These are phyloP conservation scores for Pygoscelis antarcticus DNA, from an alignment of 2,113 vertebrate genomes.

Conservation along the genomic window DNA sequence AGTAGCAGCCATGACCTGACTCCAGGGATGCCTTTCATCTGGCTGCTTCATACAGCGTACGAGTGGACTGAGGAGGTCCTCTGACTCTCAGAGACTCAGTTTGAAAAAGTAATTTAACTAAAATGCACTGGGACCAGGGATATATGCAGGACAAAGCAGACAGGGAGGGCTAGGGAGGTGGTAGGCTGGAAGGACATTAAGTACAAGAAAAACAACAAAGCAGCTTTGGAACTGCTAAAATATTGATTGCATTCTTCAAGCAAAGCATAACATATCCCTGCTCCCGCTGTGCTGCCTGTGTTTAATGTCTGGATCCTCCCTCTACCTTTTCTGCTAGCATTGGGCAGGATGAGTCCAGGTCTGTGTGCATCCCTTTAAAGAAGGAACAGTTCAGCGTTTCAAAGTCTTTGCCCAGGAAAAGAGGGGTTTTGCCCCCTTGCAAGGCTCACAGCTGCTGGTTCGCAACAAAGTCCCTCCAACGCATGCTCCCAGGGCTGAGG, in stretches of 20 bases:
- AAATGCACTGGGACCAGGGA: neutral
- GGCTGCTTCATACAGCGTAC: accelerated
- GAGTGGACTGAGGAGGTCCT: neutral
- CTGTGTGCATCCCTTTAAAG: neutral
- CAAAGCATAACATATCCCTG: neutral
- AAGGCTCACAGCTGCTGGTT: neutral
- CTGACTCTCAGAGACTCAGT: neutral
- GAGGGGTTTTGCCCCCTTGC: neutral
- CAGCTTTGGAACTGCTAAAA: neutral
- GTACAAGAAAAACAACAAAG: neutral
- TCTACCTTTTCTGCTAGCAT: neutral
- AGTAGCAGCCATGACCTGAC: neutral
- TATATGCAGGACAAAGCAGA: neutral
- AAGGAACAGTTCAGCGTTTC: neutral
- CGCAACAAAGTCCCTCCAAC: accelerated
- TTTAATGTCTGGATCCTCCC: neutral
- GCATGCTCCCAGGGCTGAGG: neutral
- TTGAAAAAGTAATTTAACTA: neutral
- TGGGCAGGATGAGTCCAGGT: neutral
- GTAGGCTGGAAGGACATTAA: neutral
- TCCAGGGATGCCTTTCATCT: neutral
- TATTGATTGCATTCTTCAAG: neutral
- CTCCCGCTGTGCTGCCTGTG: neutral
- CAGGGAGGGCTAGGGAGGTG: neutral
- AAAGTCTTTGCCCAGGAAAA: neutral